These are phyloP conservation scores for Anhinga rufa DNA, from an alignment of 2,113 vertebrate species.

Conservation along the genomic window DNA sequence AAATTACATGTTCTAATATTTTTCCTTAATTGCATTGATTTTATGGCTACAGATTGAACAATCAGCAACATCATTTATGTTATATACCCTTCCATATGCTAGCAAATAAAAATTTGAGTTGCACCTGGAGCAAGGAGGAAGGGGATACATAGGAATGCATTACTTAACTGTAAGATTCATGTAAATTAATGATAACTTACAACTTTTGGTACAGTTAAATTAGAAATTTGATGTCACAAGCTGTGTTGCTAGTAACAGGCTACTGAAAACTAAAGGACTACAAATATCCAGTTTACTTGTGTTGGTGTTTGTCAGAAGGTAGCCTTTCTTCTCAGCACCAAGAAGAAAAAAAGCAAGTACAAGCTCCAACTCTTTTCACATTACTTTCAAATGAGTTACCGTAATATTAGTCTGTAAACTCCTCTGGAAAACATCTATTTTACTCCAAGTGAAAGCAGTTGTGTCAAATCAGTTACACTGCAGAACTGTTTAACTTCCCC, in stretches of 20 bases:
- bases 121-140: not conserved
- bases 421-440: not conserved
- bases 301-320: not conserved
- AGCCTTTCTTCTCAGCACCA: not conserved
- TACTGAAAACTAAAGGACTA: not conserved
- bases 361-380: not conserved
- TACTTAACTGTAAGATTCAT: not conserved
- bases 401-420: not conserved
- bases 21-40: not conserved
- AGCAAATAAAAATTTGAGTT: not conserved
- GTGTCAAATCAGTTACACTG: not conserved
- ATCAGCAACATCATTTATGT: not conserved
- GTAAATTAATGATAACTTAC: not conserved
- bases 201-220: not conserved
- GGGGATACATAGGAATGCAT: not conserved
- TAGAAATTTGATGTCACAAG: not conserved
- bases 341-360: not conserved
- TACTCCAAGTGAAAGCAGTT: not conserved
- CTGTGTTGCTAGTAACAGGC: not conserved
- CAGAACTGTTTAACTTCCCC: not conserved
- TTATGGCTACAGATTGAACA: too few relatives aligned
- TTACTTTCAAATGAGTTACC: not conserved
- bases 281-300: not conserved
- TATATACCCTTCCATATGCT: too few relatives aligned
- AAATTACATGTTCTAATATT: fast-evolving